These are phyloP conservation scores for Tolmerus cingulatus DNA, from an alignment of 2,888 invertebrate genomes.

Conservation along the genomic window DNA sequence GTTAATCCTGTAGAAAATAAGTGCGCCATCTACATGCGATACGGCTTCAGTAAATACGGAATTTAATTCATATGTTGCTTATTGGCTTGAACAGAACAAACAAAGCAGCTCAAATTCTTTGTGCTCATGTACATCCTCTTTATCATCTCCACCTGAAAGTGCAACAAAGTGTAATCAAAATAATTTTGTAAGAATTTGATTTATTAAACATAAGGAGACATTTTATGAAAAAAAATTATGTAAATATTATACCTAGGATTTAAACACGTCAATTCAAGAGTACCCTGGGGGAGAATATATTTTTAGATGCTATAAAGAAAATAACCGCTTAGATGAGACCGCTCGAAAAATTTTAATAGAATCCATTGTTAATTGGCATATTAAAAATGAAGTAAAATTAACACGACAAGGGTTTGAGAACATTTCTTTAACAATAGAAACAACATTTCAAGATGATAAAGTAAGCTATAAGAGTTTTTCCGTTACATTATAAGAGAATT, in stretches of 20 bases:
- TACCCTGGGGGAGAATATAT: not conserved
- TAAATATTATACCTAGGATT: not conserved
- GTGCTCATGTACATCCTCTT: not conserved
- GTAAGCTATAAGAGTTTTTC: not conserved
- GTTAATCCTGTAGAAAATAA: not conserved
- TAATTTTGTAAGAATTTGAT: not conserved
- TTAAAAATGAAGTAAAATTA: not conserved
- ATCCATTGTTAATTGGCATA: not conserved
- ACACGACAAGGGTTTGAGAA: not conserved
- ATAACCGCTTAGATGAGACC: not conserved
- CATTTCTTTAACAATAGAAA: not conserved
- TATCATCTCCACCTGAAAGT: not conserved
- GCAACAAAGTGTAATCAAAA: not conserved
- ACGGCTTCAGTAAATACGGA: not conserved
- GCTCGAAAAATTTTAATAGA: not conserved
- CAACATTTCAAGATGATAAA: no score
- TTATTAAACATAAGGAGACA: not conserved
- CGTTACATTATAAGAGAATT: not conserved
- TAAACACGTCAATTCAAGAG: not conserved
- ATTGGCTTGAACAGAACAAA: not conserved
- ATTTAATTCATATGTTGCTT: not conserved
- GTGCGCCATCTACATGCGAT: not conserved
- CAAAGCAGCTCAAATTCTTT: not conserved
- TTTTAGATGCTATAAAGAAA: not conserved
- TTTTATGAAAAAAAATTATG: not conserved